Evolutionary conservation across 2,888 invertebrate genomes (phyloP), one percentile per base, ranked within the genome.

Genomic region (Amorpha juglandis): DNA sequence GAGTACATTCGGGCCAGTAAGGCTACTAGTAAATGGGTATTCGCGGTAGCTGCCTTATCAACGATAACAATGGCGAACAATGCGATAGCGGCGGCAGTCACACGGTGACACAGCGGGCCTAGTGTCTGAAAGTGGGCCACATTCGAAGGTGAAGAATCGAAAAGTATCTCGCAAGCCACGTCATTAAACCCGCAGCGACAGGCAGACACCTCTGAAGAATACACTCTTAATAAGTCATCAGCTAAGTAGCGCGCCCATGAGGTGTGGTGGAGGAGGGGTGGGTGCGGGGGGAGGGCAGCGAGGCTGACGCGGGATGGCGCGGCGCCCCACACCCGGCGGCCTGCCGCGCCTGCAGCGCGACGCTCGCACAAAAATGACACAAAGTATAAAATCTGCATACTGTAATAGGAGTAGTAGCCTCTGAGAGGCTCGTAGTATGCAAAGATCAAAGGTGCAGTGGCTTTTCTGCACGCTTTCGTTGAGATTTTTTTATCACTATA

Each of bases 201-300:
- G 84, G 78, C 91, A 92, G 92, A 93, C 92, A 92, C 92, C 92
- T 93, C 89, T 84, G 87, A 91, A 92, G 92, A 92, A 93, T 92
- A 90, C 88, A 87, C 90, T 90, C 91, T 90, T 92, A 93, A 93
- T 93, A 93, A 93, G 92, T 93, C 92, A 93, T 93, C 92, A 92
- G 92, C 92, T 93, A 93, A 93, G 92, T 93, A 92, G 87, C 82
- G 84, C 82, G 74, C 76, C 75, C 78, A 74, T 79, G 77, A 75
- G 74, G 74, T 77, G 77, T 74, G 71, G 73, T 70, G 70, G 67
- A 4, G 27, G 27, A 1, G 71, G 74, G 64, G 71, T 67, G 27
- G 68, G 53, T 75, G 74, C 70, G 69, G 63, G 50, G 9, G 9
- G 6, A 0, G 50, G 19, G 58, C 19, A 16, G 58, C 42, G 35